Percentiles rank a stretch among this genome's conserved stretches.
These are phyloP conservation scores for Aphis gossypii DNA, from an alignment of 1,140 invertebrate species.

Conservation along the genomic window DNA sequence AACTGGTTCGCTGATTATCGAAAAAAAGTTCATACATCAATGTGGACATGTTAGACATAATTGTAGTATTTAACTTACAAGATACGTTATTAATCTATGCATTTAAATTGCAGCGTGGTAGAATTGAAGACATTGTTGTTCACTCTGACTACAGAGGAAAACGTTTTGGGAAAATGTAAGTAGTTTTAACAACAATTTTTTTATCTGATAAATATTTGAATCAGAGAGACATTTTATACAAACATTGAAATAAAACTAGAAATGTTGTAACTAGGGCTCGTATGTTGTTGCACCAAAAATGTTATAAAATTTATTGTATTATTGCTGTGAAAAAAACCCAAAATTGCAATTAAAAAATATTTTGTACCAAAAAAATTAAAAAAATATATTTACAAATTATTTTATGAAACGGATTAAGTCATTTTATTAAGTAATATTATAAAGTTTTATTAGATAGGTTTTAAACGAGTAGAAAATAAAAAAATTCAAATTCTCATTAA, in stretches of 20 bases:
- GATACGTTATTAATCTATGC: neutral
- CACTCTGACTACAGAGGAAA: constrained; percentile 15
- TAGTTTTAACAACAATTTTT: neutral
- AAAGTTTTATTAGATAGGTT: too few relatives aligned
- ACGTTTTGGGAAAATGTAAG: constrained; percentile 44
- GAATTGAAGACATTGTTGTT: constrained; percentile 51
- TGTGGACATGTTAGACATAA: constrained; percentile 35
- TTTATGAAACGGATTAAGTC: too few relatives aligned
- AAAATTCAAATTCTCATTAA: too few relatives aligned
- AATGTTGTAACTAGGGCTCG: too few relatives aligned
- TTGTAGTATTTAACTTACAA: neutral
- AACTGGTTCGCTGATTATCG: constrained; percentile 22
- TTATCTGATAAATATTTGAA: neutral
- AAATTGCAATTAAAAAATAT: neutral
- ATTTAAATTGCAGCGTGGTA: constrained; percentile 33
- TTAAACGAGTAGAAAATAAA: too few relatives aligned
- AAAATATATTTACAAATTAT: neutral
- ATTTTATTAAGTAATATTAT: too few relatives aligned
- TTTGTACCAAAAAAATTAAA: too few relatives aligned
- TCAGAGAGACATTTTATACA: neutral
- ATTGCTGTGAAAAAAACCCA: too few relatives aligned
- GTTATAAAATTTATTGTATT: too few relatives aligned
- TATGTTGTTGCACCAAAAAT: too few relatives aligned
- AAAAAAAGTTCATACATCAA: constrained; percentile 40
- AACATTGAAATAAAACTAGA: neutral